phyloP scores from a whole-genome alignment of 2,888 invertebrate species.

The Argynnis bischoffii region DNA sequence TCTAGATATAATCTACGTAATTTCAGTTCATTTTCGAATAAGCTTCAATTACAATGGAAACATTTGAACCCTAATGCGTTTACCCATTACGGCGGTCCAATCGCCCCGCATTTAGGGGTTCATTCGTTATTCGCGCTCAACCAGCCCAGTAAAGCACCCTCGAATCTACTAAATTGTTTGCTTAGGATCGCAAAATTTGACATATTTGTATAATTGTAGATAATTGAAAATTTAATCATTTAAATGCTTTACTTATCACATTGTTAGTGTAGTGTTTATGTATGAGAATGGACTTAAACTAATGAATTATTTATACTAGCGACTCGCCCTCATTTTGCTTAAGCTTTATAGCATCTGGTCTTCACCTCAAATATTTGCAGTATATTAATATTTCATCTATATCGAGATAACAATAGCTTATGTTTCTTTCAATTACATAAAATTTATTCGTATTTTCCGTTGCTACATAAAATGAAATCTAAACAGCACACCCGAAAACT shows the following conservation, averaged over 20 bases:
- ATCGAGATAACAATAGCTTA: too few relatives aligned
- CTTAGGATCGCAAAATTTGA: constrained; percentile 21
- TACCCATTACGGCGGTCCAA: constrained; percentile 38
- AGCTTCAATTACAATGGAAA: constrained; percentile 39
- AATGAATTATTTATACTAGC: background rate
- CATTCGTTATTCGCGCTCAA: constrained; percentile 34
- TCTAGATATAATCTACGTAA: constrained; percentile 22
- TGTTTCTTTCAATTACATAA: too few relatives aligned
- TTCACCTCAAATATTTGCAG: too few relatives aligned
- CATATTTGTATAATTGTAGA: constrained; percentile 9
- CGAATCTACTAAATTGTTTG: constrained; percentile 26
- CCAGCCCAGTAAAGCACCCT: constrained; percentile 6
- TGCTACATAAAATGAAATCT: too few relatives aligned
- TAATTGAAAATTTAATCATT: too few relatives aligned
- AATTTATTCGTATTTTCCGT: too few relatives aligned
- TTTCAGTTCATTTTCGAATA: constrained; percentile 32
- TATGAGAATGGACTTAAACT: background rate
- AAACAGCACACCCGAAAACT: too few relatives aligned
- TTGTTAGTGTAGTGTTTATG: constrained; percentile 5
- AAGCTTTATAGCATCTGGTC: too few relatives aligned
- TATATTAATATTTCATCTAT: too few relatives aligned
- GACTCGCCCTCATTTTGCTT: too few relatives aligned
- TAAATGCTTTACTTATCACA: constrained; percentile 1
- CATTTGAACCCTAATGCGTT: constrained; percentile 42
- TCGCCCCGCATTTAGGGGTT: constrained; percentile 35